phyloP scores from a whole-genome alignment of 2,888 invertebrate species.

The Cremastobaeus sp. region DNA sequence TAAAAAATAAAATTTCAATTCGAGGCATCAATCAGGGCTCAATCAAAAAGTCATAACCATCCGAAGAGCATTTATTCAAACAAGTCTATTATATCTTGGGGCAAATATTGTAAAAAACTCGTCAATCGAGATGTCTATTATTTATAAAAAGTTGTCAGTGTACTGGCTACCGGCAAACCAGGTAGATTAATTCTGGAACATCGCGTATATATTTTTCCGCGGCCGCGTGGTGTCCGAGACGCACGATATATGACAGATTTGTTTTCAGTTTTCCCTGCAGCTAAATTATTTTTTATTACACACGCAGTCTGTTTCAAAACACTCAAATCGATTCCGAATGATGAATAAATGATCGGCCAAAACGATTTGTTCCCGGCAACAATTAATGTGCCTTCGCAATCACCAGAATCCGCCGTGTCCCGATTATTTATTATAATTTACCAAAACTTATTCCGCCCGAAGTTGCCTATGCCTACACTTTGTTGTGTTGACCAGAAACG shows the following conservation, averaged over 20 bases:
- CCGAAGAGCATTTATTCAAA: slow-evolving; percentile 48
- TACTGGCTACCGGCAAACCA: slow-evolving; percentile 14
- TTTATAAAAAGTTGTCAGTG: slow-evolving; percentile 39
- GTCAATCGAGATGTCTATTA: slow-evolving; percentile 46
- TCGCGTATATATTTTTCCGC: slow-evolving; percentile 12
- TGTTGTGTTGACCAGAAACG: no score
- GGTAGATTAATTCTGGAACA: slow-evolving; percentile 33
- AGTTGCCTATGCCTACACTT: no score
- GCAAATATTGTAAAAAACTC: slow-evolving; percentile 49
- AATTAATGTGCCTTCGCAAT: no score
- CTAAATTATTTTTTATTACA: slow-evolving; percentile 10
- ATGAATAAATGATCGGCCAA: no score
- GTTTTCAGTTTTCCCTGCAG: slow-evolving; percentile 2
- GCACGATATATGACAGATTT: slow-evolving; percentile 12
- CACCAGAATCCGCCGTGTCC: no score
- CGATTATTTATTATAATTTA: no score
- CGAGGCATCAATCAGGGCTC: slow-evolving; percentile 46
- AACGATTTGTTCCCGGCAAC: no score
- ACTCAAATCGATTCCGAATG: no score
- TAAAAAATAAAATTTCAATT: slow-evolving; percentile 38
- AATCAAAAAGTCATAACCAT: slow-evolving; percentile 55
- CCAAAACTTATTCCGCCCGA: no score
- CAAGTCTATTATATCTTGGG: slow-evolving; percentile 46
- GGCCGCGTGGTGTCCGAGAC: no score
- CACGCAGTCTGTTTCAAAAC: no score